phyloP scores from a whole-genome alignment of 2,113 vertebrate species.

The Himantopus leucocephalus region DNA sequence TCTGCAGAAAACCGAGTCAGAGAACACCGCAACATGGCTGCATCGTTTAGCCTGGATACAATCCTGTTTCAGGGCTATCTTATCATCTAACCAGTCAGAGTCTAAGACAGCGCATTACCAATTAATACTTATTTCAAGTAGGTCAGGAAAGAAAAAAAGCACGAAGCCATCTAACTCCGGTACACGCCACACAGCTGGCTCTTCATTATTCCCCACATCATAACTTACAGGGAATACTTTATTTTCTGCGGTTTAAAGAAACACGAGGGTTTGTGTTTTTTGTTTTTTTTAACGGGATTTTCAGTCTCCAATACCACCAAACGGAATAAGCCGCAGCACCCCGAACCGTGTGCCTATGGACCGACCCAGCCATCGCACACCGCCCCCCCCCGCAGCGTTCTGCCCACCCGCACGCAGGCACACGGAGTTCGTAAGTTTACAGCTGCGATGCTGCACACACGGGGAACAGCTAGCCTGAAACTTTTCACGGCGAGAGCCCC shows the following conservation, averaged over 20 bases:
- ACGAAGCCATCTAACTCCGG: background rate
- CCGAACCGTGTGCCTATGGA: accelerated
- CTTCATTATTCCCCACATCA: background rate
- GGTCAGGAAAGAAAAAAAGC: background rate
- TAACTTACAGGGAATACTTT: background rate
- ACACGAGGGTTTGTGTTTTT: accelerated
- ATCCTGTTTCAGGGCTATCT: background rate
- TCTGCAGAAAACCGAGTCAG: background rate
- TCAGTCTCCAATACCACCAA: background rate
- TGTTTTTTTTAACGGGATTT: background rate
- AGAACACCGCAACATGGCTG: conserved; percentile 44
- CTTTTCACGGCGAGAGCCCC: background rate
- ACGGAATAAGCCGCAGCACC: background rate
- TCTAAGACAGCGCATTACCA: background rate
- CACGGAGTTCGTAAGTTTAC: background rate
- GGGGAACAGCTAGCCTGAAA: background rate
- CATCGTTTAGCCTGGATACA: background rate
- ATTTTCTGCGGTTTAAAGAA: background rate
- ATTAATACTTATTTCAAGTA: background rate
- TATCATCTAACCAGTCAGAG: background rate
- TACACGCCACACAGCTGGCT: background rate
- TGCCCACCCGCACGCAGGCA: background rate
- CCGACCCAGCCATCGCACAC: background rate
- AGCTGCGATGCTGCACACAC: accelerated
- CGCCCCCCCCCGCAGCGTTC: background rate